Percentiles rank a stretch among this genome's conserved stretches.
Evolutionary conservation across 1,140 invertebrate genomes (phyloP).

Genomic region (Colletes latitarsis): DNA sequence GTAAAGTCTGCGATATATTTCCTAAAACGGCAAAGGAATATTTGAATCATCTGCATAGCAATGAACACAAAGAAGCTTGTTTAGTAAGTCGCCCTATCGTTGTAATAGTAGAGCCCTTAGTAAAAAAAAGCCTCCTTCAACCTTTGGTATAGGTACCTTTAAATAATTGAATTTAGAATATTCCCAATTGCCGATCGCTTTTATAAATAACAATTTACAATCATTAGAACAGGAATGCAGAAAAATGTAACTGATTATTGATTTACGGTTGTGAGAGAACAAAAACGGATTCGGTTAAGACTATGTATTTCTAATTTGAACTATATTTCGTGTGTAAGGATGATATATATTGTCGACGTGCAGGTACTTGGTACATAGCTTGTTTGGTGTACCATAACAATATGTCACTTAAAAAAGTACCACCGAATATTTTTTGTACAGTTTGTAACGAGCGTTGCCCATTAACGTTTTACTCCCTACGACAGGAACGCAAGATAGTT

Average conservation of each 20-base stretch:
- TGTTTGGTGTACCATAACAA: slow-evolving; percentile 56
- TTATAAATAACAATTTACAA: slow-evolving; percentile 54
- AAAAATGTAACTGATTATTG: slow-evolving; percentile 55
- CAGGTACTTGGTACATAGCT: slow-evolving; percentile 65
- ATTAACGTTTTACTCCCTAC: slow-evolving; percentile 57
- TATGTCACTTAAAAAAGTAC: slow-evolving; percentile 44
- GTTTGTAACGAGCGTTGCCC: slow-evolving; percentile 18
- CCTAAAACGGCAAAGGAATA: slow-evolving; percentile 92
- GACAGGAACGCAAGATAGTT: slow-evolving; percentile 85
- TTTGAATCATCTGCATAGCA: slow-evolving; percentile 90
- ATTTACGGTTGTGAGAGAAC: slow-evolving; percentile 53
- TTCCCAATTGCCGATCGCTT: slow-evolving; percentile 22
- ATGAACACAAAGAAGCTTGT: slow-evolving; percentile 86
- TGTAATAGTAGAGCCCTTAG: slow-evolving; percentile 21
- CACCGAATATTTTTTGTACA: slow-evolving; percentile 49
- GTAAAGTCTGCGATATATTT: slow-evolving; percentile 91
- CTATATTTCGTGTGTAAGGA: slow-evolving; percentile 63
- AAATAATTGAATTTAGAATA: slow-evolving; percentile 36
- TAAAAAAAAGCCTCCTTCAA: slow-evolving; percentile 24
- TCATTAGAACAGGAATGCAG: slow-evolving; percentile 57
- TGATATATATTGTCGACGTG: slow-evolving; percentile 58
- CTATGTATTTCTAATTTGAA: slow-evolving; percentile 63
- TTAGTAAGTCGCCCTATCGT: slow-evolving; percentile 77
- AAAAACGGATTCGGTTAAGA: slow-evolving; percentile 55
- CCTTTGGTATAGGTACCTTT: slow-evolving; percentile 17